These are phyloP conservation scores for Chionis minor DNA, from an alignment of 2,113 vertebrate genomes.

Conservation along the genomic window DNA sequence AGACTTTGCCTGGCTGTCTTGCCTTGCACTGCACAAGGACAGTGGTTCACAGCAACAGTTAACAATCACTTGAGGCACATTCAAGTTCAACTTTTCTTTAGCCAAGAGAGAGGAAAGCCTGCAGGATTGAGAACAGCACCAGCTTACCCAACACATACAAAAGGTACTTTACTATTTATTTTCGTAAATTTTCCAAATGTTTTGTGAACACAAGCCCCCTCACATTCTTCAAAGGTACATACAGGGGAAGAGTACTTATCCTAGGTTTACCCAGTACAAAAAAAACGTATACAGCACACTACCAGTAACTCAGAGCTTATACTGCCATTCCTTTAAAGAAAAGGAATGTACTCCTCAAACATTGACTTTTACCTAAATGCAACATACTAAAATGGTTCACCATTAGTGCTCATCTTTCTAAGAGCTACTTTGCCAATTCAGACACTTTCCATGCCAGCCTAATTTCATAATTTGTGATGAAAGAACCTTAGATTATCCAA, in stretches of 20 bases:
- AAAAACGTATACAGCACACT: neutral
- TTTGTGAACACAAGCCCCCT: neutral
- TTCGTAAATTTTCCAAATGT: neutral
- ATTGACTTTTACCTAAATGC: neutral
- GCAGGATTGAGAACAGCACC: neutral
- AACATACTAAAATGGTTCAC: neutral
- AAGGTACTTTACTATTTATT: neutral
- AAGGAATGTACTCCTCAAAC: neutral
- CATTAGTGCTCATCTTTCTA: neutral
- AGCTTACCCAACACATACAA: neutral
- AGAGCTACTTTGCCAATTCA: neutral
- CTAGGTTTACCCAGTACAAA: neutral
- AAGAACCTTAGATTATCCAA: neutral
- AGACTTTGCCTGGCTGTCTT: slow-evolving; percentile 59
- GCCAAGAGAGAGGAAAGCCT: slow-evolving; percentile 85
- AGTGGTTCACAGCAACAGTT: slow-evolving; percentile 88
- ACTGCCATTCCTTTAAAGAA: neutral
- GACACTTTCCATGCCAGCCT: neutral
- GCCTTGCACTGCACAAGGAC: slow-evolving; percentile 73
- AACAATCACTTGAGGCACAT: slow-evolving; percentile 88
- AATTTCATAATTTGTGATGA: neutral
- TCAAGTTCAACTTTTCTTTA: slow-evolving; percentile 83
- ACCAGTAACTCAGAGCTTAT: neutral
- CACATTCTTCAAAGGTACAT: neutral
- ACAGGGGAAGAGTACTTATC: neutral